These are phyloP conservation scores for Pammene fasciana DNA, from an alignment of 2,888 invertebrate species.

Conservation along the genomic window DNA sequence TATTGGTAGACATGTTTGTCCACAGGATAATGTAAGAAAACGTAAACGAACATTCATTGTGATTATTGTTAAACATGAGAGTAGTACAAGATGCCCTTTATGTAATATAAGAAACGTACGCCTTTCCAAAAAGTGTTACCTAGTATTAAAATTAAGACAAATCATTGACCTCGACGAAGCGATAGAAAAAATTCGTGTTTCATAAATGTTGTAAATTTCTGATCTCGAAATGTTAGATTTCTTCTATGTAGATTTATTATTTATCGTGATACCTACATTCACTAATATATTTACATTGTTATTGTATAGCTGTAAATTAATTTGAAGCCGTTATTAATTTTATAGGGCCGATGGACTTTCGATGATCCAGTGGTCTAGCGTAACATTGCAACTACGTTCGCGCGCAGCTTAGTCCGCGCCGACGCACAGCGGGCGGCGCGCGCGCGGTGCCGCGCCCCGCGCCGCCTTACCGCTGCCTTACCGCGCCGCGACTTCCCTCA, in stretches of 20 bases:
- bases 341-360: slow-evolving; percentile 82
- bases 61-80: slow-evolving; percentile 37
- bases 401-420: slow-evolving; percentile 13
- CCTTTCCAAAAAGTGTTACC: slow-evolving; percentile 49
- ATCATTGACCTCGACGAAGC: slow-evolving; percentile 63
- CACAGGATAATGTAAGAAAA: slow-evolving; percentile 35
- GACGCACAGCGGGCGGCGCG: slow-evolving; percentile 22
- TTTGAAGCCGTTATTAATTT: slow-evolving; percentile 75
- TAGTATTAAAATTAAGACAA: slow-evolving; percentile 60
- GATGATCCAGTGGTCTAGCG: slow-evolving; percentile 74
- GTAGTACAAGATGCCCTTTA: slow-evolving; percentile 40
- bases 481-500: slow-evolving; percentile 50
- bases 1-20: slow-evolving; percentile 33
- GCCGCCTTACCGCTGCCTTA: slow-evolving; percentile 22
- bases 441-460: slow-evolving; percentile 6
- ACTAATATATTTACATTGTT: slow-evolving; percentile 75
- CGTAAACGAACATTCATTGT: slow-evolving; percentile 36
- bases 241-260: slow-evolving; percentile 76
- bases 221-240: slow-evolving; percentile 75
- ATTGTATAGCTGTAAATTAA: slow-evolving; percentile 75
- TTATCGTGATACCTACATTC: slow-evolving; percentile 72
- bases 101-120: slow-evolving; percentile 38
- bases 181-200: slow-evolving; percentile 59
- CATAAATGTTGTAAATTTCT: slow-evolving; percentile 69
- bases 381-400: slow-evolving; percentile 31